Base-by-base conservation (phyloP, 2,888 invertebrate species). In the Ctenicera cuprea region DNA sequence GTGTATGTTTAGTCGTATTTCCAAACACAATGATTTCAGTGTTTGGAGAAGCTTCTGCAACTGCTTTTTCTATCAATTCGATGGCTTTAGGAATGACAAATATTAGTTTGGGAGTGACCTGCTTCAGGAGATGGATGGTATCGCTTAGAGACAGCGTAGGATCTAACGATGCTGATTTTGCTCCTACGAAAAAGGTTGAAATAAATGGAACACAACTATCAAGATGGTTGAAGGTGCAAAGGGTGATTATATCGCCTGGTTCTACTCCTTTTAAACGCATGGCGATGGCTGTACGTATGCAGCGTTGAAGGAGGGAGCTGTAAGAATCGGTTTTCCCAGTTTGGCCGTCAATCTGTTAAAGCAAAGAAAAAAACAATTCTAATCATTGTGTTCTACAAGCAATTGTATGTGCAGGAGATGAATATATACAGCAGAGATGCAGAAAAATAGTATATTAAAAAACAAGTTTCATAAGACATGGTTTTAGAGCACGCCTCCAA, bases 191-290 rank as follows among this genome's bases (percentile, higher is more conserved):
- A 3, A 88, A 75, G 0, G 87, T 86, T 0, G 89, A 89, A 43
- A 89, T 86, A 59, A 87, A 85, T 0, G 90, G 89, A 20, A 89
- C 84, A 0, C 82, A 81, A 8, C 87, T 79, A 65, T 90, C 85
- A 3, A 88, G 26, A 33, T 88, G 87, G 73, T 87, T 89, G 0
- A 86, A 86, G 2, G 87, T 87, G 83, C 89, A 89, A 0, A 89
- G 75, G 0, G 86, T 79, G 59, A 90, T 85, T 2, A 89, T 86
- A 75, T 89, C 90, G 0, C 87, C 87, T 0, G 76, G 73, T 48
- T 83, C 76, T 0, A 90, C 71, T 7, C 88, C 89, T 18, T 22
- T 57, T 9, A 83, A 84, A 48, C 74, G 65, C 62, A 74, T 52
- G 0, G 33, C 14, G 2, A 67, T 41, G 0, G 71, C 71, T 18